Conservation (phyloP, 2,113 vertebrate genomes). For the Rhineura floridana region DNA sequence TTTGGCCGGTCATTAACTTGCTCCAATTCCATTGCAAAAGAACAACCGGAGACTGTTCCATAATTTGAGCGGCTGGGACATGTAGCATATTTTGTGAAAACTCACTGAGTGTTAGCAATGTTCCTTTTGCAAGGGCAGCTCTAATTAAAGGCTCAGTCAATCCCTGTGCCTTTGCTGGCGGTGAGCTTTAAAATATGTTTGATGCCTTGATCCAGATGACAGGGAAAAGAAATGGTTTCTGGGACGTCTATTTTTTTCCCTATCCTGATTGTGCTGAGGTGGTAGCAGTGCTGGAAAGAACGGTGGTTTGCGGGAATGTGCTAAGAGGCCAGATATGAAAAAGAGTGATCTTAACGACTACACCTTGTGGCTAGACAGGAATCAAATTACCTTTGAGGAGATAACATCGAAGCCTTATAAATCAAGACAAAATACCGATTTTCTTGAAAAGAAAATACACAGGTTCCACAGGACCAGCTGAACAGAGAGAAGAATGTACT, state of each 20-base stretch:
- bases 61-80: neutral
- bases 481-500: neutral
- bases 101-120: neutral
- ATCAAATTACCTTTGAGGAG: constrained; percentile 32
- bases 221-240: constrained; percentile 3
- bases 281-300: neutral
- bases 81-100: neutral
- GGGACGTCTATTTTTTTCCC: neutral
- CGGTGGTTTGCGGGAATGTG: neutral
- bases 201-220: neutral
- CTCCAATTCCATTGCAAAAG: neutral
- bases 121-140: constrained; percentile 18
- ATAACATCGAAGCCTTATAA: constrained; percentile 4
- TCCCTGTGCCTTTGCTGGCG: neutral
- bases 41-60: neutral
- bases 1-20: constrained; percentile 27
- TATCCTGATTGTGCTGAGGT: constrained; percentile 14
- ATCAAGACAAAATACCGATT: constrained; percentile 10
- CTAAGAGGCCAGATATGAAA: neutral
- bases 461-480: neutral
- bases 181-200: constrained; percentile 31
- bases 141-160: constrained; percentile 47
- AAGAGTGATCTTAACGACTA: constrained; percentile 9
- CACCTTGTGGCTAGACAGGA: constrained; percentile 28
- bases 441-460: neutral